Conservation (phyloP, 2,888 invertebrate genomes). For the Nipponacmea schrenckii region DNA sequence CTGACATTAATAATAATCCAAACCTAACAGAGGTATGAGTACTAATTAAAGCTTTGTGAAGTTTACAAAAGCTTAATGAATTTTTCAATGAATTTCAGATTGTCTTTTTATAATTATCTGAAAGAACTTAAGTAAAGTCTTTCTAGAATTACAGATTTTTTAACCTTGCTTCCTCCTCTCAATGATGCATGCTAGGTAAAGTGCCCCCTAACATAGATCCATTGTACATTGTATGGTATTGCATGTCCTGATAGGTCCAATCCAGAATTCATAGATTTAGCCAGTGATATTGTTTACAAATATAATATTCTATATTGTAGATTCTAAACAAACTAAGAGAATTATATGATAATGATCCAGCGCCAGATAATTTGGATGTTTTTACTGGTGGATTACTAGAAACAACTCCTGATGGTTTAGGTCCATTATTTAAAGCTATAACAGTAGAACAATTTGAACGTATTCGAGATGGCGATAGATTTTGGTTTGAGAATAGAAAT, state of each 20-base stretch:
- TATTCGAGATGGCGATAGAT: slow-evolving; percentile 91
- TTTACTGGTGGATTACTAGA: slow-evolving; percentile 98
- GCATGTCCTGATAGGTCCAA: too few species aligned
- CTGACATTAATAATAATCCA: slow-evolving; percentile 34
- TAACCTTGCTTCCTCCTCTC: too few species aligned
- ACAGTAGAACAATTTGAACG: slow-evolving; percentile 93
- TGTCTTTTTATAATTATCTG: neutral
- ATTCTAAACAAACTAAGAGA: slow-evolving; percentile 72
- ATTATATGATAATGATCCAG: slow-evolving; percentile 73
- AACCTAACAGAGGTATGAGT: too few species aligned
- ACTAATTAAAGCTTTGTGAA: too few species aligned
- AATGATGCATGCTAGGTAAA: too few species aligned
- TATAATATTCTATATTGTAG: slow-evolving; percentile 24
- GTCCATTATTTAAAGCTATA: slow-evolving; percentile 87
- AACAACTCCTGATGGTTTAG: slow-evolving; percentile 73
- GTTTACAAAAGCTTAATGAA: neutral
- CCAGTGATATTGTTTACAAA: too few species aligned
- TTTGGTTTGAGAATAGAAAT: slow-evolving; percentile 95
- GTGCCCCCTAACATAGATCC: too few species aligned
- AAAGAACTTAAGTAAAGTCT: neutral
- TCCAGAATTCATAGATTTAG: neutral
- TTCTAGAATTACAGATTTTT: slow-evolving; percentile 13
- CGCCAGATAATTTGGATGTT: slow-evolving; percentile 88
- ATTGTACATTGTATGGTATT: too few species aligned
- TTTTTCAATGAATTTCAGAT: neutral